Base-by-base conservation (phyloP, 2,113 vertebrate genomes). In the Uria lomvia region DNA sequence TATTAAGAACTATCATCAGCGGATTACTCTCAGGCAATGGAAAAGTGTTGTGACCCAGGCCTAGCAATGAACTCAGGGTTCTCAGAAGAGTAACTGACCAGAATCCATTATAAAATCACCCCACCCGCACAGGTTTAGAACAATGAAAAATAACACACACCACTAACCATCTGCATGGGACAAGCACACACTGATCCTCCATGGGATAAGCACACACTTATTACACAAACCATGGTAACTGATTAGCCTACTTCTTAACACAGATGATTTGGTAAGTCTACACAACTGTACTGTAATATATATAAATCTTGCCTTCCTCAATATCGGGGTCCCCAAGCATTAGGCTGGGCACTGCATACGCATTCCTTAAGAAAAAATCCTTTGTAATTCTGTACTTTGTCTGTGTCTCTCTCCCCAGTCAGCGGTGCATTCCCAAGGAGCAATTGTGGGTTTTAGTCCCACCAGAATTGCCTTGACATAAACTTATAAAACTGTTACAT, bases 111-210 rank as follows among this genome's bases (percentile, higher is more conserved):
- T n/a, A 84, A 72, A 78, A 36, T 3, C 10, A 43, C 6, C 32
- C 11, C 42, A 43, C 26, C 7, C 49, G 12, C 30, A 55, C 12
- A 59, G 21, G 3, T 42, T 84, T 42, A 47, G n/a, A 73, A 59
- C 29, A 40, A 32, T 27, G 21, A 53, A 53, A 29, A 47, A 52
- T 23, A 66, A 58, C n/a, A 20, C 6, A 47, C 4, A 15, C 5
- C 5, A 4, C 2, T 56, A 50, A 65, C 15, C 24, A 59, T 20
- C 34, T 36, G 14, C 40, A 66, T 0, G 0, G 26, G 6, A 11
- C 15, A 76, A 42, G 16, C 6, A 42, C 34, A 55, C 43, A 29
- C 8, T 17, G 22, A 50, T 65, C 18, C 38, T 85, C 6, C 66
- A n/a, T 34, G 24, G 47, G n/a, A 40, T 42, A 67, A 74, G 24